Evolutionary conservation across 2,113 vertebrate genomes (phyloP).

Genomic region (Corythornis vintsioides): DNA sequence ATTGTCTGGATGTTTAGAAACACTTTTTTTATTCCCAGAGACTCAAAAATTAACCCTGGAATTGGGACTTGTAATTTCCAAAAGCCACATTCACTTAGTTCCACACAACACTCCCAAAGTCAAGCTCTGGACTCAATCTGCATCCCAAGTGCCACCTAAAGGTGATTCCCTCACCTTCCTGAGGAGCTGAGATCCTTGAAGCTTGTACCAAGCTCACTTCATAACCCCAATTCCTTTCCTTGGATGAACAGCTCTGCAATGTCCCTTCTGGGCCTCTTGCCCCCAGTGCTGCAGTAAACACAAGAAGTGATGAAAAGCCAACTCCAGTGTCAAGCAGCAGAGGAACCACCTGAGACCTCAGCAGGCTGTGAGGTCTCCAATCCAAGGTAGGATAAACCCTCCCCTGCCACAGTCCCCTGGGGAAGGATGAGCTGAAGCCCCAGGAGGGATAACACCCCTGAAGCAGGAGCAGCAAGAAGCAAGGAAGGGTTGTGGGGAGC

Average conservation of each 20-base stretch:
- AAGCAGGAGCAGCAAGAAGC: not conserved
- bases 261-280: not conserved
- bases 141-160: not conserved
- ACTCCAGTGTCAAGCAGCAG: not conserved
- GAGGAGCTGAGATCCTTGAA: not conserved
- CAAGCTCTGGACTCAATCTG: not conserved
- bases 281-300: not conserved
- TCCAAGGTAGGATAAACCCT: not conserved
- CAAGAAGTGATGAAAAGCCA: conserved; percentile 4
- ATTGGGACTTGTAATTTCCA: not conserved
- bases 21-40: not conserved
- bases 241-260: not conserved
- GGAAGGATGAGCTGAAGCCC: not conserved
- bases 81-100: not conserved
- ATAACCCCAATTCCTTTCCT: not conserved
- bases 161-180: not conserved
- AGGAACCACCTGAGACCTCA: not conserved
- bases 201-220: not conserved
- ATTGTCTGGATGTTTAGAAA: not conserved
- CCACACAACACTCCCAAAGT: not conserved
- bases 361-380: not conserved
- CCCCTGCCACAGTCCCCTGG: not conserved
- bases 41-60: not conserved
- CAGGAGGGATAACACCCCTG: not conserved
- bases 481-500: not conserved